phyloP scores from a whole-genome alignment of 2,888 invertebrate species.

The Colostygia pectinataria region DNA sequence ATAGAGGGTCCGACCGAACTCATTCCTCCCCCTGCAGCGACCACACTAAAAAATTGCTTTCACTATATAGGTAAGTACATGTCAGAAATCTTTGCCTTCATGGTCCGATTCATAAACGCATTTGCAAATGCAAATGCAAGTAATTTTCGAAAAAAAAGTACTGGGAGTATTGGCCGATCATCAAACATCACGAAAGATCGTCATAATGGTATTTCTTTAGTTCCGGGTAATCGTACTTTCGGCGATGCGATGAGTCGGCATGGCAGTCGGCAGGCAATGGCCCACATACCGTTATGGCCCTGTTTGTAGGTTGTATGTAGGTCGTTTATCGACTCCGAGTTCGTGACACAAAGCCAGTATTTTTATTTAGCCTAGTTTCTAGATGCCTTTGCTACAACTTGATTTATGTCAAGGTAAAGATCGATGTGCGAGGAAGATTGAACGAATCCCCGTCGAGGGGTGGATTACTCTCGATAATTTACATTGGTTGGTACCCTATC shows the following conservation, averaged over 20 bases:
- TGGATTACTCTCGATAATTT: not conserved
- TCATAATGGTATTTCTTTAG: conserved; percentile 8
- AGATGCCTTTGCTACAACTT: conserved; percentile 10
- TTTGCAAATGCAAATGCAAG: too few relatives aligned
- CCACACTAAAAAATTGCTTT: too few relatives aligned
- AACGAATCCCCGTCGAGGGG: not conserved
- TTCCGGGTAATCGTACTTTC: conserved; percentile 25
- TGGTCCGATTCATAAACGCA: too few relatives aligned
- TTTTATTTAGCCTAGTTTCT: conserved; percentile 28
- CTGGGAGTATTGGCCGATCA: conserved; percentile 12
- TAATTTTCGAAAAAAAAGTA: too few relatives aligned
- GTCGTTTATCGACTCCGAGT: conserved; percentile 20
- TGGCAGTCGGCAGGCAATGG: conserved; percentile 22
- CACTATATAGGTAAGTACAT: too few relatives aligned
- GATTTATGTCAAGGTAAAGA: conserved; percentile 27
- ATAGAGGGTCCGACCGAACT: too few relatives aligned
- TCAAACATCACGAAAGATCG: conserved; percentile 6
- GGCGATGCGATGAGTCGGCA: conserved; percentile 20
- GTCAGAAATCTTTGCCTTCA: too few relatives aligned
- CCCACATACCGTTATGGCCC: conserved; percentile 35
- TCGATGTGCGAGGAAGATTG: conserved; percentile 1
- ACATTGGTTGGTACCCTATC: too few relatives aligned
- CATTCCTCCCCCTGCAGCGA: too few relatives aligned
- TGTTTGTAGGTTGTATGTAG: conserved; percentile 21
- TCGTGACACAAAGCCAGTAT: conserved; percentile 24